A percentile compares a stretch with the other conserved stretches of the same genome.
Evolutionary conservation across 2,797 vertebrate species (phyloP).

Genomic region (Anableps anableps): DNA sequence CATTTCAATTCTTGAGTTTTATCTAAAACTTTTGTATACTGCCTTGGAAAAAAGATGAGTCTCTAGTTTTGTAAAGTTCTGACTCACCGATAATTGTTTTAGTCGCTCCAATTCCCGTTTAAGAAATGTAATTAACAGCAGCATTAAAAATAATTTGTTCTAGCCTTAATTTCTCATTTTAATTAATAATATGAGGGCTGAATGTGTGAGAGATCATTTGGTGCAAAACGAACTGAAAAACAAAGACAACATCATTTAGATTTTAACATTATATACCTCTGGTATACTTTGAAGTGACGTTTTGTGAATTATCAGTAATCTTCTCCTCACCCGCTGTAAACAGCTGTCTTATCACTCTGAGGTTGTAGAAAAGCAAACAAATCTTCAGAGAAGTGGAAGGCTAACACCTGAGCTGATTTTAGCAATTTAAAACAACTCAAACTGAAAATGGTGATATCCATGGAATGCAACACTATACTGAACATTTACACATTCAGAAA

Average conservation of each 20-base stretch:
- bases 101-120: background rate
- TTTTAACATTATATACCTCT: background rate
- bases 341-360: background rate
- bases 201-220: background rate
- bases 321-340: background rate
- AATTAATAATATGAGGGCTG: background rate
- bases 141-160: background rate
- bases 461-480: background rate
- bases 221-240: background rate
- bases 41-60: slow-evolving; percentile 40
- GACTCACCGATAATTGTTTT: background rate
- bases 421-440: background rate
- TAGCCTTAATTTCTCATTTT: background rate
- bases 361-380: no score
- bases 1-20: slow-evolving; percentile 39
- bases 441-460: background rate
- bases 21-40: slow-evolving; percentile 60
- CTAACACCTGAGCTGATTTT: background rate
- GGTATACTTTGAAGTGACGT: background rate
- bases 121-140: background rate
- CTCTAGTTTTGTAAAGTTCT: no score
- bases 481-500: background rate
- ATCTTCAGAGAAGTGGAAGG: no score
- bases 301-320: background rate
- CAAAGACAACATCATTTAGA: background rate